Conservation (phyloP, 2,888 invertebrate species). For the Euzetes globulus region DNA sequence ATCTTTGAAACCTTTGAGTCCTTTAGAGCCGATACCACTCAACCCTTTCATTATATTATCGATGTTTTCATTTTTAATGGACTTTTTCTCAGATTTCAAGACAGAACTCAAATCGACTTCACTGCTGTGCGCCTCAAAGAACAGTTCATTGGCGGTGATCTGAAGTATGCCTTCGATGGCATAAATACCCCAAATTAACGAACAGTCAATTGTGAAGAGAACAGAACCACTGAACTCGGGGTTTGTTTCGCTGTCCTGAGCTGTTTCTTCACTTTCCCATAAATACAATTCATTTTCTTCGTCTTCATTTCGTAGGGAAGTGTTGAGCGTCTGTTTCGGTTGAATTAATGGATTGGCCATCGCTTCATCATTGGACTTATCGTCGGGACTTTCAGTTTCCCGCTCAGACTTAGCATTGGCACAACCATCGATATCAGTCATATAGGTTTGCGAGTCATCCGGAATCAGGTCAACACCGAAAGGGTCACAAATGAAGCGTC, state of each 20-base stretch:
- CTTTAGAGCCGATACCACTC: conserved; percentile 34
- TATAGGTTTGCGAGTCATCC: background rate
- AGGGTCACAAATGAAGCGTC: conserved; percentile 91
- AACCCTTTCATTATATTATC: conserved; percentile 33
- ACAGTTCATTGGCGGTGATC: conserved; percentile 37
- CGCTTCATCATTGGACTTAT: conserved; percentile 1
- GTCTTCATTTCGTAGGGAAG: conserved; percentile 13
- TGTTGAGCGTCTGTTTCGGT: conserved; percentile 25
- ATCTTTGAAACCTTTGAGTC: conserved; percentile 34
- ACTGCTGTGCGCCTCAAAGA: conserved; percentile 36
- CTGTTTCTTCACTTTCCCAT: conserved; percentile 36
- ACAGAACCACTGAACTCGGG: conserved; percentile 37
- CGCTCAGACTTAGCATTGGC: background rate
- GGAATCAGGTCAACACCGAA: conserved; percentile 54
- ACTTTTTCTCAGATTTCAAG: conserved; percentile 3
- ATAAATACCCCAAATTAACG: conserved; percentile 37
- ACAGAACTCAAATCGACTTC: conserved; percentile 10
- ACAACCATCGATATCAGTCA: background rate
- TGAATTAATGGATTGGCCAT: conserved; percentile 26
- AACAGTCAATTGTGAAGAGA: conserved; percentile 36
- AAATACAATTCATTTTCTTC: conserved; percentile 34
- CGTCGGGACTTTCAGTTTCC: background rate
- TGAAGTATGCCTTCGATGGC: conserved; percentile 36
- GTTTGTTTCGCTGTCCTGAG: conserved; percentile 9
- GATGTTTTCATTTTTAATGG: conserved; percentile 8